Percentiles rank a stretch among this genome's conserved stretches.
Conservation (phyloP, 2,888 invertebrate genomes). For the Melinaea marsaeus region DNA sequence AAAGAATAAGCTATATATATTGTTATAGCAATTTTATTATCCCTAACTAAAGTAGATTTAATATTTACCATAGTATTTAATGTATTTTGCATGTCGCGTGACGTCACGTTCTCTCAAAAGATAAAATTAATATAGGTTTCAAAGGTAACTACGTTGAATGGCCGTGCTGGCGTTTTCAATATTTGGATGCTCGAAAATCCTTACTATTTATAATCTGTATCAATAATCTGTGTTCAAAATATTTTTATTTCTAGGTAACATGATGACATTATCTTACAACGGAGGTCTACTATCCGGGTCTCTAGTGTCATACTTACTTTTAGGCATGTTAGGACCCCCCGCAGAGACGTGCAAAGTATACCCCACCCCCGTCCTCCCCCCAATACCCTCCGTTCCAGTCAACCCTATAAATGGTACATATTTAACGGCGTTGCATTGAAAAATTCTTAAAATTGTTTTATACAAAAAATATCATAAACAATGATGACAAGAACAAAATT, state of each 20-base stretch:
- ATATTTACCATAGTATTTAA: background rate
- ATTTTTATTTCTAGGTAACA: constrained; percentile 80
- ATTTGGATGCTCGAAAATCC: no score
- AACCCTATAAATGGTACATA: constrained; percentile 37
- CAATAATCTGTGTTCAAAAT: no score
- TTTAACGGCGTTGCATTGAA: constrained; percentile 33
- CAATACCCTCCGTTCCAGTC: constrained; percentile 47
- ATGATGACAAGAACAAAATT: background rate
- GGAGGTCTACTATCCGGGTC: constrained; percentile 91
- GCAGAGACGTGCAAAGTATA: constrained; percentile 67
- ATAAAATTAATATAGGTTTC: background rate
- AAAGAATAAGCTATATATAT: no score
- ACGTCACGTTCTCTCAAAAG: constrained; percentile 95
- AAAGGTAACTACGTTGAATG: no score
- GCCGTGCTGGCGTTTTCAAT: no score
- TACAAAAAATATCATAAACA: no score
- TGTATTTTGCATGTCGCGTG: constrained; percentile 84
- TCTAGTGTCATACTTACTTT: constrained; percentile 87
- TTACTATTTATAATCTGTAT: no score
- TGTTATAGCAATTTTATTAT: no score
- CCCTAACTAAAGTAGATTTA: background rate
- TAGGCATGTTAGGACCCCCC: constrained; percentile 79
- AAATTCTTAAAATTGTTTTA: no score
- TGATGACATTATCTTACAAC: constrained; percentile 95
- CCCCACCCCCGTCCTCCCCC: constrained; percentile 62